Evolutionary conservation across 2,113 vertebrate species (phyloP).

Genomic region (Aptenodytes forsteri): DNA sequence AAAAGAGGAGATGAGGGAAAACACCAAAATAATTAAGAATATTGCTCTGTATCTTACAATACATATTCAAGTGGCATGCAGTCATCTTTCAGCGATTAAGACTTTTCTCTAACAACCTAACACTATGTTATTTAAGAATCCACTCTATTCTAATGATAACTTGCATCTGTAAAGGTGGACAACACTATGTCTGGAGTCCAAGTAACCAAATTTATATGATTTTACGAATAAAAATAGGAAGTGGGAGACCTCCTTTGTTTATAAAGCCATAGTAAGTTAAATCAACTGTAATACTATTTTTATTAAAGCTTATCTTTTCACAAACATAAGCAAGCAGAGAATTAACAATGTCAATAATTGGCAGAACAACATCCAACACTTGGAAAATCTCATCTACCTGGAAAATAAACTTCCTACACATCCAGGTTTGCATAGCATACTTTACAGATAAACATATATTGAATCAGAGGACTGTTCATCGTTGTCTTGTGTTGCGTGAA

Average conservation of each 20-base stretch:
- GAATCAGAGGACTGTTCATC: background rate
- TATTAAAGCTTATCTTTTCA: background rate
- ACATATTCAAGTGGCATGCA: background rate
- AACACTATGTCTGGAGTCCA: background rate
- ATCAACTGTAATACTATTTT: background rate
- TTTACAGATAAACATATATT: background rate
- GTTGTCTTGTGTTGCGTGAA: fast-evolving
- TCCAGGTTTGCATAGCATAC: background rate
- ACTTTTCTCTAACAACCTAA: background rate
- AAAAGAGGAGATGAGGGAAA: background rate
- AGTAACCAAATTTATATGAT: background rate
- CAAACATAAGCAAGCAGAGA: background rate
- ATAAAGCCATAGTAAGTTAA: background rate
- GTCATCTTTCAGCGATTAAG: background rate
- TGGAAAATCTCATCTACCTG: background rate
- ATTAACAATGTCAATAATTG: background rate
- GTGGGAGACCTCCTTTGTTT: background rate
- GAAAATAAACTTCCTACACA: background rate
- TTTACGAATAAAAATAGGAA: background rate
- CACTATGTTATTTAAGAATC: background rate
- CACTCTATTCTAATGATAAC: background rate
- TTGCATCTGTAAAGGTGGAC: background rate
- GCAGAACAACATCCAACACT: background rate
- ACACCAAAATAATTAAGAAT: background rate
- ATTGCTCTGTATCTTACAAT: background rate